Evolutionary conservation across 2,888 invertebrate genomes (phyloP).

Genomic region (Epiblema foenella): DNA sequence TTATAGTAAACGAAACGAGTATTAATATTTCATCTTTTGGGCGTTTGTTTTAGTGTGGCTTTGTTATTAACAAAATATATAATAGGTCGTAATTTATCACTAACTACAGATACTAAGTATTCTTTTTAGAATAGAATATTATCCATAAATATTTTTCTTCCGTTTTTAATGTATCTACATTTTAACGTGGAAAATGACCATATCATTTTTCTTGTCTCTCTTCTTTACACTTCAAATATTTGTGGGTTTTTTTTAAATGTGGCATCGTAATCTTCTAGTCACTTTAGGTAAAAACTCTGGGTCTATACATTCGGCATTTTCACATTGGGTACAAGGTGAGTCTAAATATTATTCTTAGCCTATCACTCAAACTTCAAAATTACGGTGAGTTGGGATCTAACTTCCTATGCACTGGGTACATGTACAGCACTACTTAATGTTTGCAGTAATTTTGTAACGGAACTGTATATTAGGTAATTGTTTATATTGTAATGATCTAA

Average conservation of each 20-base stretch:
- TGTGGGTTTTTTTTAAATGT: slow-evolving; percentile 13
- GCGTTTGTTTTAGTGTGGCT: not conserved
- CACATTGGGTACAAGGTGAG: slow-evolving; percentile 35
- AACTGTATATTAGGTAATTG: too few species aligned
- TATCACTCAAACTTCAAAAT: slow-evolving; percentile 24
- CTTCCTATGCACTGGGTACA: slow-evolving; percentile 28
- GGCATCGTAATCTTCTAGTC: not conserved
- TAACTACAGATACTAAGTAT: not conserved
- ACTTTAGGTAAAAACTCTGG: slow-evolving; percentile 2
- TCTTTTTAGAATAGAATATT: not conserved
- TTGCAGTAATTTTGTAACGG: not conserved
- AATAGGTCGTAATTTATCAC: not conserved
- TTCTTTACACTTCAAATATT: slow-evolving; percentile 6
- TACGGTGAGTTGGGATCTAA: slow-evolving; percentile 45
- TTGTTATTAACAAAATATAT: not conserved
- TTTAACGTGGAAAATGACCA: not conserved
- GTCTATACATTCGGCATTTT: slow-evolving; percentile 15
- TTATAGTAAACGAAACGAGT: not conserved
- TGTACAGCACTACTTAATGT: slow-evolving; percentile 31
- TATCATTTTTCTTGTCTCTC: not conserved
- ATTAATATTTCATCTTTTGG: not conserved
- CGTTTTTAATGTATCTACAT: not conserved
- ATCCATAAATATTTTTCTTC: not conserved
- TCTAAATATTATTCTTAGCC: slow-evolving; percentile 18
- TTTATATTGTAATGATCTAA: too few species aligned